Conservation (phyloP, 2,797 vertebrate genomes). For the Argya squamiceps region DNA sequence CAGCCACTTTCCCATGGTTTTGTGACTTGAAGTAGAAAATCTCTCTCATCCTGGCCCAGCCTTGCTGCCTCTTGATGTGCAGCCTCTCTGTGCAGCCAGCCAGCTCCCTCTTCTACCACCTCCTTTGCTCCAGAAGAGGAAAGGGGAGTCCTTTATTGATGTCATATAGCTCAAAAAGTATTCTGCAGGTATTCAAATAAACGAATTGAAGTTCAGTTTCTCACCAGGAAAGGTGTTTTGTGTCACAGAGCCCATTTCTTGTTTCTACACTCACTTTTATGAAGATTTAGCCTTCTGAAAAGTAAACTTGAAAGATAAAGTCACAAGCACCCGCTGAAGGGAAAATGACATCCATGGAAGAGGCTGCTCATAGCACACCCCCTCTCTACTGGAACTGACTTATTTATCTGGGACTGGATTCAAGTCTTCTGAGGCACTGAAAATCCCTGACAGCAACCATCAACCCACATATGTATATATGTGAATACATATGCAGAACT, state of each 20-base stretch:
- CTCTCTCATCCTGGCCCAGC: background rate
- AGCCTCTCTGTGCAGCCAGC: background rate
- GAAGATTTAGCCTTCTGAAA: background rate
- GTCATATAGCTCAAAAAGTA: rapidly evolving
- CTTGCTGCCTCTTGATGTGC: background rate
- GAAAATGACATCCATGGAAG: background rate
- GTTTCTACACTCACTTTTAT: background rate
- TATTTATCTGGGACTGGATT: conserved; percentile 10
- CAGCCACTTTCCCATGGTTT: background rate
- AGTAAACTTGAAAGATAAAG: background rate
- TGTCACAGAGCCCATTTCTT: background rate
- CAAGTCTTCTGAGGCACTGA: background rate
- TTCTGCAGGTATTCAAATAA: background rate
- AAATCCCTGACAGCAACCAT: background rate
- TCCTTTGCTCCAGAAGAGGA: background rate
- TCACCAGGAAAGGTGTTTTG: background rate
- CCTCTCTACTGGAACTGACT: background rate
- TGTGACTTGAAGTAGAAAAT: background rate
- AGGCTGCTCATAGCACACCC: background rate
- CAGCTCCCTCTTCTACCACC: background rate
- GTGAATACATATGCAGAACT: background rate
- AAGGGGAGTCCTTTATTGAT: background rate
- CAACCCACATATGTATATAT: background rate
- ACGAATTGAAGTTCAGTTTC: background rate
- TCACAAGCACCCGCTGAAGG: background rate